Evolutionary conservation across 2,113 vertebrate species (phyloP).

Genomic region (Elanus axillaris): DNA sequence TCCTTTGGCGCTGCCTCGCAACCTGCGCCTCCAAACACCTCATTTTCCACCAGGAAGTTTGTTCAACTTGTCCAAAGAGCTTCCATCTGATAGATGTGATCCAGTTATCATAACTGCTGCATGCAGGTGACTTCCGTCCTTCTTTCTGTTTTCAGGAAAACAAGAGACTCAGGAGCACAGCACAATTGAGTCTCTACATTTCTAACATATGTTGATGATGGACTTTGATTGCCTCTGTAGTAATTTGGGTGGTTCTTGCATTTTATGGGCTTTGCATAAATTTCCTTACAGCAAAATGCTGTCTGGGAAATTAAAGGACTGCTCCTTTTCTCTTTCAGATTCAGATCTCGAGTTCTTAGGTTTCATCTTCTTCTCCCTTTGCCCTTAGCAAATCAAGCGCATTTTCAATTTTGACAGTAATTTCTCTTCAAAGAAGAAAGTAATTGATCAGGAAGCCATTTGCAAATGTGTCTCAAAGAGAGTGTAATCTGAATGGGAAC

Average conservation of each 20-base stretch:
- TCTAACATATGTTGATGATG: background rate
- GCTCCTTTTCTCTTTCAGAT: background rate
- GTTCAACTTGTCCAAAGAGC: background rate
- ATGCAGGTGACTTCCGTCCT: background rate
- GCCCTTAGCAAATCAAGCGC: background rate
- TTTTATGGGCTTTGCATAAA: background rate
- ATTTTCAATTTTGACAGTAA: background rate
- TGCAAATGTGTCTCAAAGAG: background rate
- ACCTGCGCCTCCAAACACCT: background rate
- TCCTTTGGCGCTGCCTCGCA: background rate
- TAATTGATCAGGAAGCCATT: background rate
- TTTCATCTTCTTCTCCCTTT: background rate
- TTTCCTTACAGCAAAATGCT: background rate
- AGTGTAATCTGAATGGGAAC: background rate
- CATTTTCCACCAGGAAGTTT: background rate
- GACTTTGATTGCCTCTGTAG: background rate
- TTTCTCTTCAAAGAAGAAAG: background rate
- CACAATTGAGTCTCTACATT: background rate
- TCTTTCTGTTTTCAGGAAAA: background rate
- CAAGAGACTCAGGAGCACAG: background rate
- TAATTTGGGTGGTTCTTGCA: background rate
- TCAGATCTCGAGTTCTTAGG: background rate
- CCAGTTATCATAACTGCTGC: fast-evolving
- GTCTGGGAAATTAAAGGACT: background rate
- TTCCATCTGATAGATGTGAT: fast-evolving